Percentiles rank a stretch among this genome's conserved stretches.
Conservation (phyloP, 2,888 invertebrate genomes). For the Agrochola litura region DNA sequence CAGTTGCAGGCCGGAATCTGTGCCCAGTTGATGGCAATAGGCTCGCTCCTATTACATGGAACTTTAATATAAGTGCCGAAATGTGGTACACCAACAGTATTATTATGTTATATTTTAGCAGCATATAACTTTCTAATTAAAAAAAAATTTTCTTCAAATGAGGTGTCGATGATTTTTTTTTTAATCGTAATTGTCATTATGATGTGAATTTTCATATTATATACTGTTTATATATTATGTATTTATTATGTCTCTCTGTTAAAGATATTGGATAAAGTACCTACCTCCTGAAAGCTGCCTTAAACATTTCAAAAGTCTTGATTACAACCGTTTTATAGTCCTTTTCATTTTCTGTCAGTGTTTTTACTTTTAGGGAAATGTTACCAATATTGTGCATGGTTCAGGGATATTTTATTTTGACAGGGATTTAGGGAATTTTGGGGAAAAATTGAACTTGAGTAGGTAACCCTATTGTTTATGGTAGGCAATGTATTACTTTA, state of each 20-base stretch:
- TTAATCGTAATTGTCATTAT: not conserved
- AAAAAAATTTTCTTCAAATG: not conserved
- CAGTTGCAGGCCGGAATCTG: too few species aligned
- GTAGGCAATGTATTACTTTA: too few species aligned
- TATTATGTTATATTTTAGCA: not conserved
- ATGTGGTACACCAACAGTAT: too few species aligned
- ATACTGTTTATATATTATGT: not conserved
- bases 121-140: not conserved
- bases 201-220: not conserved
- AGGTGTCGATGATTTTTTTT: not conserved
- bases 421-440: too few species aligned
- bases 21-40: too few species aligned
- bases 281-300: not conserved
- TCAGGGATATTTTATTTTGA: too few species aligned
- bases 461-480: too few species aligned
- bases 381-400: too few species aligned
- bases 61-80: too few species aligned
- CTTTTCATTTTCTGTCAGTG: not conserved
- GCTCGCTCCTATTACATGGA: too few species aligned
- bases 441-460: too few species aligned
- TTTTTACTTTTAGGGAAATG: too few species aligned
- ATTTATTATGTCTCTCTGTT: not conserved
- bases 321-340: not conserved
- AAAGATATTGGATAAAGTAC: not conserved
- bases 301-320: not conserved